Evolutionary conservation across 2,113 vertebrate genomes (phyloP), one percentile per base, ranked within the genome.

Genomic region (Cervus canadensis): DNA sequence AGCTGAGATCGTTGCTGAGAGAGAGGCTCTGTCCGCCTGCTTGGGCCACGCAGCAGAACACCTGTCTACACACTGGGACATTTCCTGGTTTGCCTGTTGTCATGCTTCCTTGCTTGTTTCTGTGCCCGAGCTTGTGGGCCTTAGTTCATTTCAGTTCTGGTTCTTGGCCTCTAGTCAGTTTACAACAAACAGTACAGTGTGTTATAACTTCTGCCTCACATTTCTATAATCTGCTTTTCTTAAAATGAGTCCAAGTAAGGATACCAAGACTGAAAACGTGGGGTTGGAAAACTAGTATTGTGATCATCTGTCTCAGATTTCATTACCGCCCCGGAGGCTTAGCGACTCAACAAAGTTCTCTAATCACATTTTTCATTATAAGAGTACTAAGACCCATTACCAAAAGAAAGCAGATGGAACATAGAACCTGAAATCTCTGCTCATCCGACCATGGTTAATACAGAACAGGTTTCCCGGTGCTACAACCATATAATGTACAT

Each of bases 41-140:
- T 1, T 10, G 92, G 40, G 59, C 25, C 2, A 23, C 0, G 2
- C 9, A 13, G 26, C 11, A 6, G 40, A 2, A 2, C 2, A n/a
- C 16, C 13, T 0, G 4, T 25, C 56, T 8, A 10, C 4, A 0
- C 25, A 1, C 1, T 0, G 1, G 4, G 48, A 5, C 6, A 0
- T 7, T 12, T n/a, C 15, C 25, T 0, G 16, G 8, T 23, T 50
- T 43, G 23, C 52, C 40, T 26, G 26, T 60, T 40, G 48, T 64
- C 91, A 19, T 14, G 1, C 7, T 25, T 64, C 15, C 28, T 11
- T 25, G 17, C 9, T 25, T 28, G 50, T 40, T 78, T 1, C 16
- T 36, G n/a, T 30, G 56, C 40, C 76, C 4, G 3, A 5, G n/a
- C 60, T 50, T 36, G 2, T 7, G 14, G 36, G 45, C 81, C 30